phyloP scores from a whole-genome alignment of 2,113 vertebrate genomes.

The Mormoops blainvillei region DNA sequence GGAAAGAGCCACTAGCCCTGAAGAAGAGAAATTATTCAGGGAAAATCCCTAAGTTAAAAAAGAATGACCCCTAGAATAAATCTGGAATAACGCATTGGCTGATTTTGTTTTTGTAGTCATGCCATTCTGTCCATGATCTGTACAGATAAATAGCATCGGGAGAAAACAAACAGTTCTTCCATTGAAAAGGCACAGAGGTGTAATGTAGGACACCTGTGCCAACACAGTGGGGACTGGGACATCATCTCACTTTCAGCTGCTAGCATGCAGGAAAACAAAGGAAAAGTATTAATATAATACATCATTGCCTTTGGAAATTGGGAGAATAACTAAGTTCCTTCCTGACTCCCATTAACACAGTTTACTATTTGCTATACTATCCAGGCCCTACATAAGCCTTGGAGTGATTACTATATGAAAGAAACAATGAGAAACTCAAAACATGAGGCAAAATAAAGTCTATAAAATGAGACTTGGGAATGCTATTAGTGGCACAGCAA shows the following conservation, averaged over 20 bases:
- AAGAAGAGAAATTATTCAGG: slow-evolving; percentile 1
- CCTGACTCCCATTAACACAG: slow-evolving; percentile 45
- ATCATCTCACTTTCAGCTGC: slow-evolving; percentile 42
- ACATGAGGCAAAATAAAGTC: not conserved
- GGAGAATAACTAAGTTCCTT: slow-evolving; percentile 66
- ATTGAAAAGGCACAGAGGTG: not conserved
- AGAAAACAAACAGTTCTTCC: not conserved
- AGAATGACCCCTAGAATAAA: not conserved
- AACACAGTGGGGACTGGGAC: slow-evolving; percentile 1
- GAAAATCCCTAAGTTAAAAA: not conserved
- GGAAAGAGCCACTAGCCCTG: not conserved
- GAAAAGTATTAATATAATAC: slow-evolving; percentile 59
- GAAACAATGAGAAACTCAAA: slow-evolving; percentile 41
- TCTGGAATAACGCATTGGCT: not conserved
- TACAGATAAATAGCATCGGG: not conserved
- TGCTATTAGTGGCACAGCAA: not conserved
- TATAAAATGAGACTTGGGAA: not conserved
- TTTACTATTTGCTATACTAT: slow-evolving; percentile 50
- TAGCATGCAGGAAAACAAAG: slow-evolving; percentile 32
- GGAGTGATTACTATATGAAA: slow-evolving; percentile 22
- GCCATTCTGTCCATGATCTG: not conserved
- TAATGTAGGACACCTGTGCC: slow-evolving; percentile 29
- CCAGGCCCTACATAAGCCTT: not conserved
- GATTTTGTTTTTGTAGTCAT: not conserved
- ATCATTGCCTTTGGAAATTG: slow-evolving; percentile 69